Evolutionary conservation across 2,888 invertebrate genomes (phyloP), one percentile per base, ranked within the genome.

Genomic region (Athalia rosae): DNA sequence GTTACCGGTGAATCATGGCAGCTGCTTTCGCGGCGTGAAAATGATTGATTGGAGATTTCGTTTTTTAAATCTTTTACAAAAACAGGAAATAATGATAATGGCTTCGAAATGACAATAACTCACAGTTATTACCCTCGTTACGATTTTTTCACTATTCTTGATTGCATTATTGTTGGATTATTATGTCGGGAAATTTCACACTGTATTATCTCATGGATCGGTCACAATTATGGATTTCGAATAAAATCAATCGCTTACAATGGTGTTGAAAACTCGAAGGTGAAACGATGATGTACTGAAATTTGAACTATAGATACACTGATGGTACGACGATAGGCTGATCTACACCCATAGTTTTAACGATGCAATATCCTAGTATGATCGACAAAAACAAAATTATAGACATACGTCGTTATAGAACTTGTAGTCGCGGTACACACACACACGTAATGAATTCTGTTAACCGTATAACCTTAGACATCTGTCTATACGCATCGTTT

Each of bases 401-500:
- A 41, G 11, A 7, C 8, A 67, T 67, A 41, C 67, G 53, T 67
- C n/a, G 28, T 50, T 50, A 2, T 28, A 28, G 28, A 28, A 28
- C 28, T 28, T 28, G 28, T 28, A 45, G 45, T 8, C 11, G 53
- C 15, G 67, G 67, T 50, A 53, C n/a, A 53, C 50, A 53, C n/a
- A 53, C 28, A 67, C 43, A 67, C 67, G 67, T 28, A 67, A 74
- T 48, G 61, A 61, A 73, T 41, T 58, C 73, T 73, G 59, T 28
- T 74, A 74, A 74, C 59, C 15, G 61, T 53, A 28, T 61, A 74
- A 74, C 61, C 48, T 45, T 74, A 74, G 74, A 61, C 59, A 74
- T 61, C 74, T 74, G 62, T 74, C 74, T 74, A 62, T 74, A 74
- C 74, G 74, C 74, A 74, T 74, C 74, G 74, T 74, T 74, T 74